Evolutionary conservation across 2,888 invertebrate genomes (phyloP).

Genomic region (Drosophila ustulata): DNA sequence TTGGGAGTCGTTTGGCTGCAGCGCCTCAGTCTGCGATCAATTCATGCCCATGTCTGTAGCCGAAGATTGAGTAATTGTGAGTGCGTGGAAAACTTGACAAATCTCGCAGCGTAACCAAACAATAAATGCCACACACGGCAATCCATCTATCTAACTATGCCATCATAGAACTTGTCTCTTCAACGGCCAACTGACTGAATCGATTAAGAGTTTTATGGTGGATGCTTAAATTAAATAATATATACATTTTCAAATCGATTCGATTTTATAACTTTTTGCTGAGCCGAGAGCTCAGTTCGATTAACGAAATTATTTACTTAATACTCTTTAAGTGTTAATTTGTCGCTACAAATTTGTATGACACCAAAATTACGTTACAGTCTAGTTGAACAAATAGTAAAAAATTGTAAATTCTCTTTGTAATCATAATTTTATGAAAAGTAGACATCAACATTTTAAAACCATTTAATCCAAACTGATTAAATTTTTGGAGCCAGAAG

Average conservation of each 20-base stretch:
- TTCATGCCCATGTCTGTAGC: slow-evolving; percentile 29
- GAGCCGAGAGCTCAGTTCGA: neutral
- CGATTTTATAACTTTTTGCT: neutral
- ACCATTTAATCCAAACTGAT: too few relatives aligned
- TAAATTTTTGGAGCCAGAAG: too few relatives aligned
- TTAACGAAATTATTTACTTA: neutral
- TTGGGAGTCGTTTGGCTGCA: slow-evolving; percentile 25
- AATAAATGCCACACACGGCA: slow-evolving; percentile 9
- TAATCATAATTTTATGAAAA: too few relatives aligned
- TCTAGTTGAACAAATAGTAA: too few relatives aligned
- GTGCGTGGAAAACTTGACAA: slow-evolving; percentile 39
- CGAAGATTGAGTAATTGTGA: slow-evolving; percentile 53
- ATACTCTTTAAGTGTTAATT: slow-evolving; percentile 1
- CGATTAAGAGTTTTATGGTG: slow-evolving; percentile 1
- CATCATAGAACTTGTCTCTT: slow-evolving; percentile 17
- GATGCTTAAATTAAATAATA: neutral
- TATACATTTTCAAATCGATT: neutral
- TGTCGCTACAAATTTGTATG: neutral
- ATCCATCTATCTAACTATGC: slow-evolving; percentile 11
- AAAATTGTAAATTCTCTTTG: too few relatives aligned
- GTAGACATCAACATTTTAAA: too few relatives aligned
- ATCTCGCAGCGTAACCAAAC: slow-evolving; percentile 5
- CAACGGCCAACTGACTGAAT: neutral
- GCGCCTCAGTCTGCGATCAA: slow-evolving; percentile 15
- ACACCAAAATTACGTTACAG: neutral